Evolutionary conservation across 1,140 invertebrate genomes (phyloP), one percentile per base, ranked within the genome.

Genomic region (Zaprionus africanus): DNA sequence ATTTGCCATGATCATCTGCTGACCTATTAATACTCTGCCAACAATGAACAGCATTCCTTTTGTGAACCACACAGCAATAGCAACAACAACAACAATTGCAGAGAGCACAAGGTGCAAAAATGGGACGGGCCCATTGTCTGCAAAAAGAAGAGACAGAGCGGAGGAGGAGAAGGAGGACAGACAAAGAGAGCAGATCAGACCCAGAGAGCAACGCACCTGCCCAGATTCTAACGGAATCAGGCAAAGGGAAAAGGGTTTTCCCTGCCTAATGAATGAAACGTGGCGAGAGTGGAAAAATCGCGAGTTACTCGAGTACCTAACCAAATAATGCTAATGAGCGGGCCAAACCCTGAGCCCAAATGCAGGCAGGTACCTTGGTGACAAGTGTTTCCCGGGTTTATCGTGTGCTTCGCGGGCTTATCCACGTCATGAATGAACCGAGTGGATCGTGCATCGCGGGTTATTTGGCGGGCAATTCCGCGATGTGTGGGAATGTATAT

Each of bases 61-160:
- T 88, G 78, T 78, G n/a, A 59, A 38, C 56, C 58, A 43, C 58
- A 49, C 22, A 81, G 36, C 58, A 46, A n/a, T 12, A 26, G 7
- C n/a, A 43, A 43, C 46, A 61, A 22, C 46, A 60, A 22, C 11
- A 13, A 81, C 70, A 81, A 78, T 68, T 59, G 57, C 54, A 57
- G 59, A 19, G 60, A 61, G 38, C 56, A 84, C 91, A 92, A 92
- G 90, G 91, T 92, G 91, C 91, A 92, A 92, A 92, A 86, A 80
- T 92, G 74, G 90, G 86, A 92, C 71, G 77, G 73, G 49, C 72
- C 68, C 67, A 77, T 90, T 90, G 81, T 90, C 68, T 66, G 66
- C 73, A 11, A 81, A 81, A 81, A 72, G 9, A 17, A 46, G 41
- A 46, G 56, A 84, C 57, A 77, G 34, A 67, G 56, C 43, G 46